Percentiles rank a stretch among this genome's conserved stretches.
Evolutionary conservation across 2,797 vertebrate genomes (phyloP).

Genomic region (Chloroceryle amazona): DNA sequence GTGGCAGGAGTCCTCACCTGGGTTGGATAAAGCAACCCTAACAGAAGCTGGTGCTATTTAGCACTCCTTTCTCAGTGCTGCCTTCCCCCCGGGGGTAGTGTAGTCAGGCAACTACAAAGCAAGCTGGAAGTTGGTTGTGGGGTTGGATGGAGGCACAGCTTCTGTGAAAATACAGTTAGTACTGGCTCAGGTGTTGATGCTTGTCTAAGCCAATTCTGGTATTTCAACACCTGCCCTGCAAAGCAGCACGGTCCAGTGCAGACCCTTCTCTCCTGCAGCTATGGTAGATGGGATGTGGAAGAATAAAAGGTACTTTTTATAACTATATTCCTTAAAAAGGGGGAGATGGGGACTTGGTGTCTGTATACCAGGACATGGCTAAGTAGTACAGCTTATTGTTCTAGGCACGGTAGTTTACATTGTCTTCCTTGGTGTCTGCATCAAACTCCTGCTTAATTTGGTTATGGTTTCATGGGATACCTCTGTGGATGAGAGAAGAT

Average conservation of each 20-base stretch:
- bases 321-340: background rate
- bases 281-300: background rate
- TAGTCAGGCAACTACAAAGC: background rate
- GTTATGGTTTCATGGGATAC: background rate
- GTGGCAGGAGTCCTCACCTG: background rate
- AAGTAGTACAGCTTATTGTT: background rate
- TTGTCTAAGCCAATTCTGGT: background rate
- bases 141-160: background rate
- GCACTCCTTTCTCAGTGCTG: background rate
- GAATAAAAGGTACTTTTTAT: background rate
- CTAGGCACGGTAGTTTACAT: background rate
- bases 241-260: background rate
- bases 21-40: background rate
- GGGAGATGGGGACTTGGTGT: background rate
- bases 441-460: background rate
- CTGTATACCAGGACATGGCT: background rate
- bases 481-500: background rate
- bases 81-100: background rate
- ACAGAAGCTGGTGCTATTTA: background rate
- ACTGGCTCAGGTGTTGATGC: background rate
- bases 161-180: accelerated
- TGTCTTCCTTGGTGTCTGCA: background rate
- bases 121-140: background rate
- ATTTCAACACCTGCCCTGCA: background rate
- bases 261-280: background rate